Percentiles rank a stretch among this genome's conserved stretches.
Evolutionary conservation across 2,797 vertebrate species (phyloP).

Genomic region (Schizopygopsis pylzovi): DNA sequence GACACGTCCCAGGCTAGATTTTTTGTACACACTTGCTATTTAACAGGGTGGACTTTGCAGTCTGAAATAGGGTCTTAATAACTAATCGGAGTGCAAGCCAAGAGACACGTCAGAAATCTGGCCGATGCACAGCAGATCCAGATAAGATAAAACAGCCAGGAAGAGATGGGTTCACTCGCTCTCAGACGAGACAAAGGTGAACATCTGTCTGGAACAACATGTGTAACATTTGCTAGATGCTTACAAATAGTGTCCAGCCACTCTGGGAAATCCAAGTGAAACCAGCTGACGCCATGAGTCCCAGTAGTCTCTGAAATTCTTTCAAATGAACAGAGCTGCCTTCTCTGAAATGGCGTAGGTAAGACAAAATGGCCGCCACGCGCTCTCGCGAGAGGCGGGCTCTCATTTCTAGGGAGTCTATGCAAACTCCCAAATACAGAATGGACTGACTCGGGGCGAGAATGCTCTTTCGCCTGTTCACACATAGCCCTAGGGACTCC

Average conservation of each 20-base stretch:
- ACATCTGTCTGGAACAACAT: constrained; percentile 30
- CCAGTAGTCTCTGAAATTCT: no score
- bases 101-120: constrained; percentile 27
- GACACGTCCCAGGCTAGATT: constrained; percentile 41
- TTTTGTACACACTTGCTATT: constrained; percentile 50
- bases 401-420: no score
- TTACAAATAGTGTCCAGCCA: constrained; percentile 7
- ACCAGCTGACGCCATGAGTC: no score
- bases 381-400: no score
- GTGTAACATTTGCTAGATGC: background rate
- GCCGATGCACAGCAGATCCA: constrained; percentile 1
- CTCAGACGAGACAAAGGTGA: background rate
- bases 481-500: no score
- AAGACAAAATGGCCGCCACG: no score
- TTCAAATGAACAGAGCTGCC: no score
- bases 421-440: no score
- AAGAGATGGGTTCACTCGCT: constrained; percentile 15
- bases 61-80: constrained; percentile 32
- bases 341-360: no score
- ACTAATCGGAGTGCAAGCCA: constrained; percentile 39
- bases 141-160: constrained; percentile 35
- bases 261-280: background rate
- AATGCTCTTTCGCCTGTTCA: no score
- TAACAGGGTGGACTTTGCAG: constrained; percentile 37
- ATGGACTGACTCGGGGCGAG: no score